These are phyloP conservation scores for Pelvicachromis taeniatus DNA, from an alignment of 2,113 vertebrate species.

Conservation along the genomic window DNA sequence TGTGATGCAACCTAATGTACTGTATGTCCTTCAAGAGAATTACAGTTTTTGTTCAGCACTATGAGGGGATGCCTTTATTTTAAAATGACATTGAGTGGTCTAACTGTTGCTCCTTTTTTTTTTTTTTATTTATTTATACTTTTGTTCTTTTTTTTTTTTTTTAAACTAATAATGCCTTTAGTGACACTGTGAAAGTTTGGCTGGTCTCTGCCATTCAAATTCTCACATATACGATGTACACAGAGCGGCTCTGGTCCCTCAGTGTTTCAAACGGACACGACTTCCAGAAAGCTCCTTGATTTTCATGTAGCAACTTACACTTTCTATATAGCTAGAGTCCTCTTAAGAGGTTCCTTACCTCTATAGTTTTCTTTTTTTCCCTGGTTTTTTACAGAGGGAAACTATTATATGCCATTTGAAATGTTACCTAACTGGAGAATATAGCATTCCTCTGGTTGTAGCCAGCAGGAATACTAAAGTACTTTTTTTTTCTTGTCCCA, in stretches of 20 bases:
- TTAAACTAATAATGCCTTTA: constrained; percentile 32
- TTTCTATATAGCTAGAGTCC: neutral
- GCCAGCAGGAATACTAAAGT: constrained; percentile 6
- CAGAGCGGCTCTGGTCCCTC: neutral
- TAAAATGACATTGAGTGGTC: neutral
- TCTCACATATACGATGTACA: neutral
- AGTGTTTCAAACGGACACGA: constrained; percentile 15
- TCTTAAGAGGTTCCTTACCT: constrained; percentile 31
- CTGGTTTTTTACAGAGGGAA: constrained; percentile 2
- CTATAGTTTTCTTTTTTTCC: neutral
- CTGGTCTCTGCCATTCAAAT: neutral
- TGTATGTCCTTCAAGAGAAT: constrained; percentile 14
- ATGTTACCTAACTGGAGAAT: neutral
- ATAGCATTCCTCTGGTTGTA: constrained; percentile 10
- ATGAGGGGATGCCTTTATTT: constrained; percentile 22
- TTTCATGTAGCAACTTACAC: constrained; percentile 24
- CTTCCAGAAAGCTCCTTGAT: neutral
- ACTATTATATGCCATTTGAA: constrained; percentile 23
- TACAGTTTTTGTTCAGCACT: constrained; percentile 1
- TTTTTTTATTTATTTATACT: no score
- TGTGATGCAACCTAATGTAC: neutral
- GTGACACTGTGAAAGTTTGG: constrained; percentile 47
- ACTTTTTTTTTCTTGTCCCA: neutral
- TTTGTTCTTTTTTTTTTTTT: constrained; percentile 34
- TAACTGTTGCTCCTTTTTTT: constrained; percentile 11